Evolutionary conservation across 1,140 invertebrate species (phyloP).

Genomic region (Trinorchestia longiramus): DNA sequence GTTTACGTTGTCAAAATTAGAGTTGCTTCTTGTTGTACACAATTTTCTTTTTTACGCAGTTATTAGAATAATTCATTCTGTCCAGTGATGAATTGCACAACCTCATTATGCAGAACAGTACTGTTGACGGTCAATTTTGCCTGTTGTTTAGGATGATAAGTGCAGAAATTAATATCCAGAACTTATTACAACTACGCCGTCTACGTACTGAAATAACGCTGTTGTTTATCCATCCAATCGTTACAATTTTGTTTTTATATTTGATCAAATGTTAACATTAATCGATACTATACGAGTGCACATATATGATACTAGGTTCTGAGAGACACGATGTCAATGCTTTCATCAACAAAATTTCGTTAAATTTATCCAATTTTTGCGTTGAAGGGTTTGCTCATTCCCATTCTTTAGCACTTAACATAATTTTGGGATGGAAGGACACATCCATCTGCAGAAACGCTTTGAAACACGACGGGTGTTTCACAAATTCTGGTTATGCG

Average conservation of each 20-base stretch:
- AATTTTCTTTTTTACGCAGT: background rate
- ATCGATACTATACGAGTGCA: background rate
- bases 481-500: background rate
- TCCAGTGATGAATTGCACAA: background rate
- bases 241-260: background rate
- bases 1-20: background rate
- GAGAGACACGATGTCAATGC: background rate
- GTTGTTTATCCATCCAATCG: background rate
- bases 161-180: background rate
- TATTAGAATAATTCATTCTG: background rate
- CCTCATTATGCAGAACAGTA: background rate
- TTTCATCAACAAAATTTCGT: background rate
- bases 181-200: background rate
- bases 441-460: background rate
- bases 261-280: background rate
- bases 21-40: background rate
- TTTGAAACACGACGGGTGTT: background rate
- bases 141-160: background rate
- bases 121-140: background rate
- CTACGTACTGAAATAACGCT: background rate
- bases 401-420: no score
- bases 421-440: background rate
- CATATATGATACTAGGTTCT: background rate
- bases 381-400: no score
- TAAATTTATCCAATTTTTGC: no score